These are phyloP conservation scores for Isurus oxyrinchus DNA, from an alignment of 2,113 vertebrate species.

Conservation along the genomic window DNA sequence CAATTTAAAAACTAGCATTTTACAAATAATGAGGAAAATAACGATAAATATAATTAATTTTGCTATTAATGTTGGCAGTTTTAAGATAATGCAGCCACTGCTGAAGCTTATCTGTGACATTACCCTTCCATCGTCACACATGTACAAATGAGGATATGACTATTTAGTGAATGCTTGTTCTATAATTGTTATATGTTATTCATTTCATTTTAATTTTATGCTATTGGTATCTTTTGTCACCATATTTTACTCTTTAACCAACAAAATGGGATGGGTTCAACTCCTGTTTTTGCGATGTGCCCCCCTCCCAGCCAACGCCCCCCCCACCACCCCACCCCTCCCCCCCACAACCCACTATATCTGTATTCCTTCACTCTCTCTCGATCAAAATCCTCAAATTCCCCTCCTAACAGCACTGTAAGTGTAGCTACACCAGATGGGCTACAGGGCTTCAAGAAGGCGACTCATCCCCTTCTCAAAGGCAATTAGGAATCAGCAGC, in stretches of 20 bases:
- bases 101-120: background rate
- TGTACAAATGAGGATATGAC: background rate
- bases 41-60: background rate
- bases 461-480: background rate
- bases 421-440: background rate
- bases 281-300: background rate
- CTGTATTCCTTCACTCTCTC: background rate
- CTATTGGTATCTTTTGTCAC: background rate
- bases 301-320: no score
- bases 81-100: background rate
- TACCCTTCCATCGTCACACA: background rate
- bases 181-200: background rate
- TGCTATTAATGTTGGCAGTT: background rate
- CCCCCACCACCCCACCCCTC: no score
- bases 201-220: background rate
- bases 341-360: background rate
- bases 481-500: background rate
- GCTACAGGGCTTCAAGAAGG: background rate
- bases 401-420: background rate
- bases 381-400: background rate
- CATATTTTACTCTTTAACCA: background rate
- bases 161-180: background rate
- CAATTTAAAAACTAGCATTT: background rate
- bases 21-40: background rate
- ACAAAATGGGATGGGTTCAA: background rate